Conservation (phyloP, 2,797 vertebrate genomes). For the Todus mexicanus region DNA sequence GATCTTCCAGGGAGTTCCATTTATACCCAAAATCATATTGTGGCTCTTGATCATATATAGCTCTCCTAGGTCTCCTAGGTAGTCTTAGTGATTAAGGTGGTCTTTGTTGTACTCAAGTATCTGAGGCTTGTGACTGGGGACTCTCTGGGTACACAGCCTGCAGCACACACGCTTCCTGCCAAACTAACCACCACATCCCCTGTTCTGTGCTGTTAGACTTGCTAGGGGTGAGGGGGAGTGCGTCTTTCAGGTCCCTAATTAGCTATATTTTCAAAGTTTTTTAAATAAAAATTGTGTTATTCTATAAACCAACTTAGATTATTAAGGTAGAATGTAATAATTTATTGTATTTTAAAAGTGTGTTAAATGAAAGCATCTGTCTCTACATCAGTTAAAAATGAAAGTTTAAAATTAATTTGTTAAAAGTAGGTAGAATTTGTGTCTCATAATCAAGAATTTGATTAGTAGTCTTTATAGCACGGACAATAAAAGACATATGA, state of each 20-base stretch:
- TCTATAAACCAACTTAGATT: not conserved
- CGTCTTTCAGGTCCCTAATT: not conserved
- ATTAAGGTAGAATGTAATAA: not conserved
- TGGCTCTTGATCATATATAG: not conserved
- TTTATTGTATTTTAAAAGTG: not conserved
- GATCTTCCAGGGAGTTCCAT: not conserved
- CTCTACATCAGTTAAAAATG: slow-evolving; percentile 33
- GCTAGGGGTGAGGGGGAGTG: not conserved
- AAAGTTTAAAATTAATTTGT: slow-evolving; percentile 9
- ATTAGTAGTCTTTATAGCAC: not conserved
- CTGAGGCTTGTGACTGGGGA: not conserved
- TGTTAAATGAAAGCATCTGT: not conserved
- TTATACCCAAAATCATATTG: not conserved
- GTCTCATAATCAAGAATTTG: slow-evolving; percentile 2
- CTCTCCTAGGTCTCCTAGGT: not conserved
- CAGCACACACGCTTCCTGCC: not conserved
- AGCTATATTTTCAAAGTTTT: not conserved
- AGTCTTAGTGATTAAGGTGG: not conserved
- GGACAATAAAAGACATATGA: not conserved
- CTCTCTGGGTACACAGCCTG: no score
- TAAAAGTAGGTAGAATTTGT: not conserved
- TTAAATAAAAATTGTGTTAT: not conserved
- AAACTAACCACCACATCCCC: not conserved
- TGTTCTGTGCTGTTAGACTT: not conserved
- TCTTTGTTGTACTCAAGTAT: not conserved